A percentile compares a stretch with the other conserved stretches of the same genome.
phyloP scores from a whole-genome alignment of 2,113 vertebrate species.

The Saimiri boliviensis region DNA sequence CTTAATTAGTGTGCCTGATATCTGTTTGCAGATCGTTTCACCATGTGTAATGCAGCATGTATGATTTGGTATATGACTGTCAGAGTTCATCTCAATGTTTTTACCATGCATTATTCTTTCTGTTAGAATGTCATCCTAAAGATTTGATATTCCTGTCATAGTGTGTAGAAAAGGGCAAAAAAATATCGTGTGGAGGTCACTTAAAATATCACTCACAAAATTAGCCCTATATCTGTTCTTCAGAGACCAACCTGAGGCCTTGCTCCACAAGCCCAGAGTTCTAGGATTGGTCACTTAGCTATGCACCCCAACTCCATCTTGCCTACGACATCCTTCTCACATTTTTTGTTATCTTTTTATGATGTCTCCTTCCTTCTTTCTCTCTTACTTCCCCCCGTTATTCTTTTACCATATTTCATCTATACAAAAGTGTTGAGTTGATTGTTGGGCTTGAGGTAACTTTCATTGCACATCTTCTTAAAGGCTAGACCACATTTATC shows the following conservation, averaged over 20 bases:
- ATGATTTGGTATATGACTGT: not conserved
- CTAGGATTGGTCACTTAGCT: not conserved
- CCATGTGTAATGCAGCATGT: conserved; percentile 28
- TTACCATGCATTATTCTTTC: conserved; percentile 4
- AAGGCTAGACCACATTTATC: conserved; percentile 74
- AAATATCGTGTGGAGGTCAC: not conserved
- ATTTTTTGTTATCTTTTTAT: not conserved
- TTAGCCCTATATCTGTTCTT: not conserved
- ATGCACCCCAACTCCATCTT: not conserved
- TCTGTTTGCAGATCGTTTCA: conserved; percentile 55
- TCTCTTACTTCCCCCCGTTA: not conserved
- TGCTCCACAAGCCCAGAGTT: too few species aligned
- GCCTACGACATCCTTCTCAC: not conserved
- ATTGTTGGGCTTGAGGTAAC: not conserved
- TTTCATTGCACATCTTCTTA: not conserved
- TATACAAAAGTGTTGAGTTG: not conserved
- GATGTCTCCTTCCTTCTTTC: not conserved
- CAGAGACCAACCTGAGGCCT: not conserved
- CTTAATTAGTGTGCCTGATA: conserved; percentile 48
- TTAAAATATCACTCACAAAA: not conserved
- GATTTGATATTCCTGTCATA: conserved; percentile 67
- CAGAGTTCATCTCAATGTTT: conserved; percentile 52
- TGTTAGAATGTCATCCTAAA: not conserved
- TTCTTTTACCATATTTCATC: not conserved
- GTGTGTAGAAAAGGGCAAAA: conserved; percentile 54